Conservation (phyloP, 2,113 vertebrate genomes). For the Xyliphius kryptos region DNA sequence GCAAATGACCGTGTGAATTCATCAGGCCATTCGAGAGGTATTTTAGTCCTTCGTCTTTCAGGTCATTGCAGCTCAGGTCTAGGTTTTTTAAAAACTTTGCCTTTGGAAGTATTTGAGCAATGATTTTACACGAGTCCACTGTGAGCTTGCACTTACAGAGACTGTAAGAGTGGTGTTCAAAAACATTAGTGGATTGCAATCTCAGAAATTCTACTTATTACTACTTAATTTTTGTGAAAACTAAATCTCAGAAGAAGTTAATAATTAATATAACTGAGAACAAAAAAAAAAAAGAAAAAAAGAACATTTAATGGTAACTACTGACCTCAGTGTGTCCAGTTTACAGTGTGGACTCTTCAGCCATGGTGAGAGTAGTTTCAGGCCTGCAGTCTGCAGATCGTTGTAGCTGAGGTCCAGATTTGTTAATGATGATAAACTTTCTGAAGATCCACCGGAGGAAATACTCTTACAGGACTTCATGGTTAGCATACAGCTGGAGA, state of each 20-base stretch:
- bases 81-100: not conserved
- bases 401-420: slow-evolving; percentile 16
- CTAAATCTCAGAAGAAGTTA: too few relatives aligned
- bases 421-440: not conserved
- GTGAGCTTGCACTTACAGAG: slow-evolving; percentile 2
- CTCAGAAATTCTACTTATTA: too few relatives aligned
- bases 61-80: slow-evolving; percentile 17
- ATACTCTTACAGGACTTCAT: not conserved
- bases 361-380: not conserved
- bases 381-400: not conserved
- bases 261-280: too few relatives aligned
- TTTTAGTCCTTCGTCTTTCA: slow-evolving; percentile 5
- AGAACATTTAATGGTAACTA: not conserved
- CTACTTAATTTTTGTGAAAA: too few relatives aligned
- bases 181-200: too few relatives aligned
- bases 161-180: not conserved
- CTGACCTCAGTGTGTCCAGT: slow-evolving; percentile 11
- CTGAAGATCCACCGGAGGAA: not conserved
- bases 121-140: not conserved
- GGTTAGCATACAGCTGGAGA: slow-evolving; percentile 16
- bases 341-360: slow-evolving; percentile 3
- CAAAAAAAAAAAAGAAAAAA: not conserved
- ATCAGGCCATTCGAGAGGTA: not conserved
- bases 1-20: not conserved
- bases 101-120: not conserved